A percentile compares a stretch with the other conserved stretches of the same genome.
phyloP scores from a whole-genome alignment of 2,888 invertebrate genomes.

The Microctonus hyperodae region DNA sequence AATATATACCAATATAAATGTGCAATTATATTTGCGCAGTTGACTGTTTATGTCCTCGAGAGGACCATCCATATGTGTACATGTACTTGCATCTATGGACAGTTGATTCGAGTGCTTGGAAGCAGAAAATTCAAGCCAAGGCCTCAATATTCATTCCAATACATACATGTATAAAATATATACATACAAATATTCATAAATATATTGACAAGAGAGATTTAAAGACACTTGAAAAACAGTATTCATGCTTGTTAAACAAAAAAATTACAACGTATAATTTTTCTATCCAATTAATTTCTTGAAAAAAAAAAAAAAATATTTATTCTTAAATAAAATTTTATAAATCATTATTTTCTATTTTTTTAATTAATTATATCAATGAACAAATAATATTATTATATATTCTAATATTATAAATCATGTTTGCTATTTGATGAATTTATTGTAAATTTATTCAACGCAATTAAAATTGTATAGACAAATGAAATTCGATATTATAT shows the following conservation, averaged over 20 bases:
- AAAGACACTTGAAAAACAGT: background rate
- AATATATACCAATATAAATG: background rate
- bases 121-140: constrained; percentile 14
- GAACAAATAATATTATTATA: too few relatives aligned
- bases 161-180: background rate
- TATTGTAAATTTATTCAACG: too few relatives aligned
- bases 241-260: background rate
- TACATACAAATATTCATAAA: background rate
- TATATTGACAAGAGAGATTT: background rate
- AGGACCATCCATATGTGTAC: background rate
- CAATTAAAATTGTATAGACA: too few relatives aligned
- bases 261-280: too few relatives aligned
- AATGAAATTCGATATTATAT: background rate
- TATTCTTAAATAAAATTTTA: too few relatives aligned
- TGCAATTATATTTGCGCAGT: background rate
- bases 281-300: too few relatives aligned
- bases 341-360: too few relatives aligned
- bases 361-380: too few relatives aligned
- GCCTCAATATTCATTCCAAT: background rate
- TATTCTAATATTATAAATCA: too few relatives aligned
- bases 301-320: too few relatives aligned
- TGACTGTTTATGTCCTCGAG: background rate
- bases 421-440: too few relatives aligned
- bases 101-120: constrained; percentile 7
- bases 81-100: background rate